Evolutionary conservation across 1,140 invertebrate genomes (phyloP), one percentile per base, ranked within the genome.

Genomic region (Pogonognathellus flavescens): DNA sequence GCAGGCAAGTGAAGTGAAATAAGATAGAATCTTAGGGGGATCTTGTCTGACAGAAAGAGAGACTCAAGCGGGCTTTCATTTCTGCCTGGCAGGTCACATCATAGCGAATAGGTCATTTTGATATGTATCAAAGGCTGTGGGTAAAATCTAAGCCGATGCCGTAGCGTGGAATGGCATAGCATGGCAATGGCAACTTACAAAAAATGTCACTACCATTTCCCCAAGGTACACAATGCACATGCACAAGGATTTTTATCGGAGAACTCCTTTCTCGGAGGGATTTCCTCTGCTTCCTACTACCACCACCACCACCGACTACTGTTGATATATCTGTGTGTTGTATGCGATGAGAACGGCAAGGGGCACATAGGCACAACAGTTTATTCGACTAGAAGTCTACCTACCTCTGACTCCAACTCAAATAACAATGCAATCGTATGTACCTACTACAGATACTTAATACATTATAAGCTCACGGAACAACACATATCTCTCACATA

Each of bases 91-190:
- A 59, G 85, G 85, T 86, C 80, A 86, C 81, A 60, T 81, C 49
- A 70, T 70, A 82, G 60, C 80, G 80, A 83, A 86, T 86, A 80
- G 85, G 85, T 86, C 85, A 86, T 59, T 86, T 86, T 82, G 80
- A 83, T 86, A 82, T 82, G 85, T 86, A 86, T 86, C 85, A 59
- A 20, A 50, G 60, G 59, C 49, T 82, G 80, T 55, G 85, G 55
- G 84, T 25, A 81, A 66, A 81, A 57, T 53, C 83, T 31, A 31
- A 20, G 18, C 62, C 20, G 62, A 41, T 66, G 62, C 11, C 62
- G 25, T 66, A 16, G 83, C 20, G 16, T 49, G 66, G 53, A 72
- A 49, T 20, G 49, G 83, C n/a, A 57, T 11, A 22, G 80, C 76
- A 70, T 50, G 55, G 41, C 18, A 82, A 41, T 20, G 80, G 49